A percentile compares a stretch with the other conserved stretches of the same genome.
Conservation (phyloP, 2,888 invertebrate genomes). For the Aporophyla lueneburgensis region DNA sequence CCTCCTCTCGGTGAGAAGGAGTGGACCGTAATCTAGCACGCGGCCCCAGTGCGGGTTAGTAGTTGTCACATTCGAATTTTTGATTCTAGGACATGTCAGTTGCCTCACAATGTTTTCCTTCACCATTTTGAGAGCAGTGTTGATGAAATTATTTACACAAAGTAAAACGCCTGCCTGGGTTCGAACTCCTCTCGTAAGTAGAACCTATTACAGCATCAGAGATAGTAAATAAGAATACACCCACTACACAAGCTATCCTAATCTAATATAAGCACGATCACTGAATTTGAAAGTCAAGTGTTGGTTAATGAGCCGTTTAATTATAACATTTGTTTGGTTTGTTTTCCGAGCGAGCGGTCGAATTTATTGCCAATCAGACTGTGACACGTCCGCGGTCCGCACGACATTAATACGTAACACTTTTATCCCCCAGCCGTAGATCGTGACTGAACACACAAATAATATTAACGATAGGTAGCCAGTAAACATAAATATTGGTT, state of each 20-base stretch:
- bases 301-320: conserved; percentile 54
- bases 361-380: conserved; percentile 70
- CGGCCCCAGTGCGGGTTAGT: too few species aligned
- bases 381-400: conserved; percentile 65
- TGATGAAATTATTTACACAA: too few species aligned
- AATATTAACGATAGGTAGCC: conserved; percentile 40
- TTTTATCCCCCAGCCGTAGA: conserved; percentile 49
- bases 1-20: too few species aligned
- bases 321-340: conserved; percentile 56
- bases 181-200: too few species aligned
- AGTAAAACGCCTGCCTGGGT: too few species aligned
- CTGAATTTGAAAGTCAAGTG: conserved; percentile 48
- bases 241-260: background rate
- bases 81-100: too few species aligned
- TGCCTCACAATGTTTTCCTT: too few species aligned
- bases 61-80: too few species aligned
- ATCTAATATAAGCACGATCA: conserved; percentile 23
- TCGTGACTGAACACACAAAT: conserved; percentile 54
- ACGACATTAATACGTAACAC: conserved; percentile 61
- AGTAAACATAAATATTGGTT: conserved; percentile 26
- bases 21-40: too few species aligned
- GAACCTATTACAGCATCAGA: too few species aligned
- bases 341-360: conserved; percentile 47
- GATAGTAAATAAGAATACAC: background rate
- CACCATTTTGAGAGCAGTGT: too few species aligned